Conservation (phyloP, 2,797 vertebrate species). For the Mastacembelus armatus region DNA sequence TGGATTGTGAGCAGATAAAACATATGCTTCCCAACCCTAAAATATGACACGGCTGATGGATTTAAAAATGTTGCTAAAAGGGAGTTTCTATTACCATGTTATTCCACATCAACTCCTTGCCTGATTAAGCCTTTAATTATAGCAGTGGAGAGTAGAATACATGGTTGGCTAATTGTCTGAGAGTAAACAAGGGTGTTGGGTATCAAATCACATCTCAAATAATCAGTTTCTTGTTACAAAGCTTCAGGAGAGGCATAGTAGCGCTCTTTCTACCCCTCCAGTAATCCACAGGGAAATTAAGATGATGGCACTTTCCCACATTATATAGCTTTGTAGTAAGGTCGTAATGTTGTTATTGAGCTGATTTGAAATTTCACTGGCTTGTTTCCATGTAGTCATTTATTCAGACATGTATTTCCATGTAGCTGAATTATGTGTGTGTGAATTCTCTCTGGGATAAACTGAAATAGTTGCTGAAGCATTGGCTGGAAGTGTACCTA, state of each 20-base stretch:
- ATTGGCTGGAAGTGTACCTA: slow-evolving; percentile 28
- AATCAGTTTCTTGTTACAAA: slow-evolving; percentile 48
- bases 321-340: slow-evolving; percentile 39
- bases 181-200: slow-evolving; percentile 61
- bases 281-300: slow-evolving; percentile 62
- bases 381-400: slow-evolving; percentile 62
- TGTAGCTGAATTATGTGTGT: slow-evolving; percentile 69
- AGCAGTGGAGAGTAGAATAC: slow-evolving; percentile 43
- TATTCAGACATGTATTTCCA: slow-evolving; percentile 66
- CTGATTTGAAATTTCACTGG: slow-evolving; percentile 47
- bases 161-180: slow-evolving; percentile 66
- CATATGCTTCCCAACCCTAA: too few species aligned
- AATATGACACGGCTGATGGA: too few species aligned
- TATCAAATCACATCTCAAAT: slow-evolving; percentile 57
- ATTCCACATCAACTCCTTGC: slow-evolving; percentile 51
- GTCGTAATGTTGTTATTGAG: slow-evolving; percentile 3
- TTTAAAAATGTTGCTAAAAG: slow-evolving; percentile 43
- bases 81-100: slow-evolving; percentile 49
- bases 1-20: slow-evolving; percentile 14
- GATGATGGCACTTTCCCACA: slow-evolving; percentile 23
- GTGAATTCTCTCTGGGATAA: slow-evolving; percentile 56
- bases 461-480: slow-evolving; percentile 36
- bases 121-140: slow-evolving; percentile 74
- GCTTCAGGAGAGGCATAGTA: slow-evolving; percentile 27
- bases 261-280: slow-evolving; percentile 27